Base-by-base conservation (phyloP, 2,888 invertebrate species). In the Clepsis dumicolana region DNA sequence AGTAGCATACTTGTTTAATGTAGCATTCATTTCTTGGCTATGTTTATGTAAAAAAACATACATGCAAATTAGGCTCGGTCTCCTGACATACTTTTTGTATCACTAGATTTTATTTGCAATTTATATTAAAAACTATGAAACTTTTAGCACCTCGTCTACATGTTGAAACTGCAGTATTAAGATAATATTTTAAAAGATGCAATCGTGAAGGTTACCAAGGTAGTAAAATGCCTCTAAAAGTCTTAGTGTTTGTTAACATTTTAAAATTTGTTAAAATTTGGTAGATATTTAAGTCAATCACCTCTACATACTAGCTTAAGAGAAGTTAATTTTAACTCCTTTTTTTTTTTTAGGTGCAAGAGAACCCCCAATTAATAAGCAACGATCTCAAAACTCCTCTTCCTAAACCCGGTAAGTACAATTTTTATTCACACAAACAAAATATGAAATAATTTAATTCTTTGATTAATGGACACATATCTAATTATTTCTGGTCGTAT, bases 381-480 rank as follows among this genome's bases (percentile, higher is more conserved):
- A 90, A 85, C 86, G 91, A 92, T 87, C 91, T 91, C 90, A 93
- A 91, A 90, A 78, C 90, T 72, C 87, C 90, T 74, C 83, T 88
- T 72, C 83, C 90, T 67, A 93, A 92, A 77, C 88, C 91, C 78
- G 92, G 93, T 93, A 87, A 93, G 93, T 91, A 71, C 59, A 48
- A 32, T 53, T 64, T 68, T 71, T 65, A 65, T 57, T 66, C 70
- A 25, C 32, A 41, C 48, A 64, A 27, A 48, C 21, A 44, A 5
- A 38, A 5, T 18, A 21, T 29, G 27, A 54, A 59, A 21, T 8
- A 35, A 57, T 5, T 27, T 21, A 25, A 35, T 44, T 32, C 3
- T 32, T 14, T 57, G 25, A 59, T 65, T 50, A 65, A 57, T 65
- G 57, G 21, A 41, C 38, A n/a, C 38, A 21, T 21, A 27, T 18